Evolutionary conservation across 2,888 invertebrate genomes (phyloP), one percentile per base, ranked within the genome.

Genomic region (Acrobasis consociella): DNA sequence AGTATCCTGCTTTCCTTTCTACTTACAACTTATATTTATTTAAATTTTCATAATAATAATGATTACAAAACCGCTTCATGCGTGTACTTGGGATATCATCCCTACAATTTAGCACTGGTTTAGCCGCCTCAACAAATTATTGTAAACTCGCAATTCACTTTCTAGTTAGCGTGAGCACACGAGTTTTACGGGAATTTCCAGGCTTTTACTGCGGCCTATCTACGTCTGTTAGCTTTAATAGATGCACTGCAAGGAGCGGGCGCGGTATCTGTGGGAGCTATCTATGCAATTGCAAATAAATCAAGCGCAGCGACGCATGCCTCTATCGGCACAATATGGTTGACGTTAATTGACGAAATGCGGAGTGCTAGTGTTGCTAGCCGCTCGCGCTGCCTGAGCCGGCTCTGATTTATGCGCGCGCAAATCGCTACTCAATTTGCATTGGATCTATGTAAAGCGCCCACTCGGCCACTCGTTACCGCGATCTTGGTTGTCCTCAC

Each of bases 361-460:
- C 77, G 71, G 77, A 77, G 74, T 78, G 74, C 73, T 76, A 67
- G 72, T 69, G 74, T 79, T 46, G 46, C 46, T 46, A 13, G 75
- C 75, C 67, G 75, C 74, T 65, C 22, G 22, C 22, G 31, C 31
- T 31, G 31, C 5, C 31, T 31, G 7, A 31, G 31, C 31, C 31
- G 70, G 69, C 67, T 69, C 73, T 80, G 81, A 88, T 84, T 84
- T 87, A 86, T 85, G 80, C 79, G 75, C 73, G 75, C 78, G 76
- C 81, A 81, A 84, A 85, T 85, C 83, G 80, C 80, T 80, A 80
- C 82, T 81, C 81, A 81, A 88, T 88, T 89, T 87, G 85, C 87
- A 88, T 89, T 81, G 80, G 79, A 87, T 86, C 83, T 86, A 82
- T 86, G 85, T 86, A 85, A 84, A 84, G 80, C 83, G 80, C 83